phyloP scores from a whole-genome alignment of 2,113 vertebrate species.

The Oryzias celebensis region DNA sequence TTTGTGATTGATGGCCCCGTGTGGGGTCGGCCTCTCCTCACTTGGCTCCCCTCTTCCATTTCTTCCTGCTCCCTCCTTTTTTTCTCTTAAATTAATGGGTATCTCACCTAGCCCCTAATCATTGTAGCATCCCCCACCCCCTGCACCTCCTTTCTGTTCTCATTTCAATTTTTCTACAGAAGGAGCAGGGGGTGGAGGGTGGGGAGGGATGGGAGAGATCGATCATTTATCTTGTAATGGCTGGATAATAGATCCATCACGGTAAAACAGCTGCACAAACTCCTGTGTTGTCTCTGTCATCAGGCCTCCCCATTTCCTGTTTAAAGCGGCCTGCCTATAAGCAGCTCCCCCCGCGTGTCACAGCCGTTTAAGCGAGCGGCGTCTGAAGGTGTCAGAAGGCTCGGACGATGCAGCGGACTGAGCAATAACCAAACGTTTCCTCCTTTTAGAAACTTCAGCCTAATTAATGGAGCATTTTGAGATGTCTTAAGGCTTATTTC shows the following conservation, averaged over 20 bases:
- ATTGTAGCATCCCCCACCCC: slow-evolving; percentile 84
- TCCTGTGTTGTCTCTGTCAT: slow-evolving; percentile 75
- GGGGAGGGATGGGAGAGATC: slow-evolving; percentile 88
- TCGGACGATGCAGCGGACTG: slow-evolving; percentile 17
- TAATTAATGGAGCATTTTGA: too few relatives aligned
- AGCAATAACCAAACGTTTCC: slow-evolving; percentile 53
- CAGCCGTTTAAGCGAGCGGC: slow-evolving; percentile 62
- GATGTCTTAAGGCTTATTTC: too few relatives aligned
- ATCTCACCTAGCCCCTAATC: slow-evolving; percentile 91
- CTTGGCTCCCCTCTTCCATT: slow-evolving; percentile 60
- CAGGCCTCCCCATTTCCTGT: slow-evolving; percentile 69
- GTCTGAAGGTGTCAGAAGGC: slow-evolving; percentile 53
- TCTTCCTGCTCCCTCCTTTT: slow-evolving; percentile 42
- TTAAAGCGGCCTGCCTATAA: slow-evolving; percentile 59
- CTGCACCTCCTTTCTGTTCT: slow-evolving; percentile 87
- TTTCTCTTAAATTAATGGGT: slow-evolving; percentile 90
- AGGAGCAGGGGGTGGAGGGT: slow-evolving; percentile 67
- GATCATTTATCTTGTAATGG: slow-evolving; percentile 99
- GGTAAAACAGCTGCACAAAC: slow-evolving; percentile 93
- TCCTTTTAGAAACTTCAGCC: slow-evolving; percentile 2
- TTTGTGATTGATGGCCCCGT: slow-evolving; percentile 89
- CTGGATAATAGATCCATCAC: slow-evolving; percentile 99
- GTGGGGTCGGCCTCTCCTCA: slow-evolving; percentile 84
- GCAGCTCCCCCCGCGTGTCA: slow-evolving; percentile 49
- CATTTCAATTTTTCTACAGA: slow-evolving; percentile 93